These are phyloP conservation scores for Spatulosminthurus flaviceps DNA, from an alignment of 2,888 invertebrate genomes.

Conservation along the genomic window DNA sequence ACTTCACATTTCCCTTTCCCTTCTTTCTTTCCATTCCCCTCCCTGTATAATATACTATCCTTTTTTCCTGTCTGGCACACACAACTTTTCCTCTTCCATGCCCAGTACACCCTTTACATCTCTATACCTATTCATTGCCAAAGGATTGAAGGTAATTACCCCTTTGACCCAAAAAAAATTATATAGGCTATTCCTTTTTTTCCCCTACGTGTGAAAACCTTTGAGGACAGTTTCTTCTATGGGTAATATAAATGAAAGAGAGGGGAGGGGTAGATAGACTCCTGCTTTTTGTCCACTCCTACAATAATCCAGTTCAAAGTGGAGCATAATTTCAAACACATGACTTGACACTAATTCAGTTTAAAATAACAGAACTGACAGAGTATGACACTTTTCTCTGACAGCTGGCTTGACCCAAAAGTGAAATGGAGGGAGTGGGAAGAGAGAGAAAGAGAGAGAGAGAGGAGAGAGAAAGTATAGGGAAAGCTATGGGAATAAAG, in stretches of 20 bases:
- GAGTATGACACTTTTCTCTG: background rate
- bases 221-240: background rate
- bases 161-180: background rate
- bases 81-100: conserved; percentile 11
- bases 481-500: background rate
- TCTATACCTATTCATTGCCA: background rate
- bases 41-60: background rate
- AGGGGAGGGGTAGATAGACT: background rate
- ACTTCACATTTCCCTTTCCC: too few species aligned
- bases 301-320: conserved; percentile 3
- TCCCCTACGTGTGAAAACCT: background rate
- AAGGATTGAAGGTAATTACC: conserved; percentile 2
- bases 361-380: background rate
- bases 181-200: background rate
- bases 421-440: too few species aligned
- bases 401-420: background rate
- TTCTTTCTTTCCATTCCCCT: background rate
- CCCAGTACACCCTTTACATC: too few species aligned
- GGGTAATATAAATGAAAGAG: background rate
- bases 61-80: background rate
- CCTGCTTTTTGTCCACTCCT: background rate
- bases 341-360: background rate
- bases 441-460: background rate
- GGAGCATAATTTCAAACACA: background rate
- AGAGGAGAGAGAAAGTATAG: background rate